Evolutionary conservation across 1,140 invertebrate genomes (phyloP).

Genomic region (Adelges cooleyi): DNA sequence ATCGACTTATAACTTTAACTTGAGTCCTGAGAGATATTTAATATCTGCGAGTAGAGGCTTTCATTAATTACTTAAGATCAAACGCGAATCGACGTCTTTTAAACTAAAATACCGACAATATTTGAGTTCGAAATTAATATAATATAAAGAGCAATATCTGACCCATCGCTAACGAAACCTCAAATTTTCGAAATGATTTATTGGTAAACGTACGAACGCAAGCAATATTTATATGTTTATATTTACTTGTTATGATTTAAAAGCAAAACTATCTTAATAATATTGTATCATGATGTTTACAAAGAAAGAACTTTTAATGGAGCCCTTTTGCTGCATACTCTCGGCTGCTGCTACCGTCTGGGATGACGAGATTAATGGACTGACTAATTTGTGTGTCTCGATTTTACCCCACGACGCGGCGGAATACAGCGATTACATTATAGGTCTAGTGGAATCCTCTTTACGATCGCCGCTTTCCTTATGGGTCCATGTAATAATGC

Average conservation of each 20-base stretch:
- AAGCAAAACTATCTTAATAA: not conserved
- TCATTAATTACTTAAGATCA: slow-evolving; percentile 16
- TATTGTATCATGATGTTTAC: not conserved
- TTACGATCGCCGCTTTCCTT: too few relatives aligned
- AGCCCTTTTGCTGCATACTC: too few relatives aligned
- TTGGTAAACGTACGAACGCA: too few relatives aligned
- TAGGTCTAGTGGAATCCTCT: too few relatives aligned
- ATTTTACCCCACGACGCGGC: slow-evolving; percentile 1
- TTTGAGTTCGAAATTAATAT: slow-evolving; percentile 2
- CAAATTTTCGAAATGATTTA: too few relatives aligned
- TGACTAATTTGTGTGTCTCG: slow-evolving; percentile 6
- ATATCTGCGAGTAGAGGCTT: not conserved
- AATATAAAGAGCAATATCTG: slow-evolving; percentile 16
- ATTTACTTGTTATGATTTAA: too few relatives aligned
- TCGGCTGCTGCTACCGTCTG: too few relatives aligned
- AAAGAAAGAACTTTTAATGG: not conserved
- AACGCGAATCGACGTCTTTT: not conserved
- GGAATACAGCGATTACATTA: slow-evolving; percentile 5
- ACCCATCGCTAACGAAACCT: too few relatives aligned
- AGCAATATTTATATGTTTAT: too few relatives aligned
- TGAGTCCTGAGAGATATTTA: too few relatives aligned
- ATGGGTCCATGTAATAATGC: too few relatives aligned
- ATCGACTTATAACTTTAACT: too few relatives aligned
- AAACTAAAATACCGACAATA: not conserved
- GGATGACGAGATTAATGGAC: slow-evolving; percentile 13